These are phyloP conservation scores for Hyles lineata DNA, from an alignment of 2,888 invertebrate species.

Conservation along the genomic window DNA sequence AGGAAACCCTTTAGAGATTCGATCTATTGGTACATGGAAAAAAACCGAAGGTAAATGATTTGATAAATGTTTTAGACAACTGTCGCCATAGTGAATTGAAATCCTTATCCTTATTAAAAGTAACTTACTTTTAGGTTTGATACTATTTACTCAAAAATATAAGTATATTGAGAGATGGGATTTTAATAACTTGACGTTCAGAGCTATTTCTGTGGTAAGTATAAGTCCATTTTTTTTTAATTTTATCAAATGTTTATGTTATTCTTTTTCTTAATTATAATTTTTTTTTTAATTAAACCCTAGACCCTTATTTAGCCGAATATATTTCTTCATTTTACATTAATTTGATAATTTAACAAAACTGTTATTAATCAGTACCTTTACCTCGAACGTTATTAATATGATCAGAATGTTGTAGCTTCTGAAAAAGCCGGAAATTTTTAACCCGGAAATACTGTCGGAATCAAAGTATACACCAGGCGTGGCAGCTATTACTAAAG, in stretches of 20 bases:
- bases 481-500: constrained; percentile 72
- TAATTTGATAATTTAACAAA: background rate
- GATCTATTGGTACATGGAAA: constrained; percentile 59
- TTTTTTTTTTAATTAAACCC: no score
- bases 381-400: no score
- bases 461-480: constrained; percentile 62
- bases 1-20: constrained; percentile 64
- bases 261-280: no score
- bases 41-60: constrained; percentile 48
- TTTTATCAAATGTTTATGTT: no score
- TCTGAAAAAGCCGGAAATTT: constrained; percentile 55
- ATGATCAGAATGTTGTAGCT: constrained; percentile 48
- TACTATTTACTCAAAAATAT: constrained; percentile 54
- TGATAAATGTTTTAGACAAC: background rate
- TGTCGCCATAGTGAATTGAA: background rate
- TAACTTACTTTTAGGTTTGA: constrained; percentile 58
- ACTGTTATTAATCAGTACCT: no score
- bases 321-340: background rate
- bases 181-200: constrained; percentile 73
- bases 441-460: constrained; percentile 60
- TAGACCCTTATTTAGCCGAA: no score
- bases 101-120: no score
- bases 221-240: background rate
- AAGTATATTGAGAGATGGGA: constrained; percentile 76
- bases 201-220: constrained; percentile 71